Evolutionary conservation across 1,140 invertebrate genomes (phyloP).

Genomic region (Procambarus clarkii): DNA sequence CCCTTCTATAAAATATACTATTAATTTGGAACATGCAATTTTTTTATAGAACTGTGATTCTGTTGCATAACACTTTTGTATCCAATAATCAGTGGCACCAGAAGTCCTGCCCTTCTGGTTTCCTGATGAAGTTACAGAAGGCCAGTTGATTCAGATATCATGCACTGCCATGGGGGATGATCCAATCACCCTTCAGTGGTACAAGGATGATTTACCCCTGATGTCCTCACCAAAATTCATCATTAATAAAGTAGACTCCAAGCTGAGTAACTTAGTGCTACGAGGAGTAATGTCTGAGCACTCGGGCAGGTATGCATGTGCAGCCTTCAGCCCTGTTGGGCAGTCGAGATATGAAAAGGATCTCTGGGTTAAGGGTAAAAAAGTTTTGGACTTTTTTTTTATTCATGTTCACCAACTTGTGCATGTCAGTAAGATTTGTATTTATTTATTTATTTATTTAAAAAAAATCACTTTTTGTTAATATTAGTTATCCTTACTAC

Average conservation of each 20-base stretch:
- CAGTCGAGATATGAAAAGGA: conserved; percentile 59
- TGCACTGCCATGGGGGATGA: conserved; percentile 65
- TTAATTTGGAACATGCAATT: too few relatives aligned
- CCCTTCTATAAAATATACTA: too few relatives aligned
- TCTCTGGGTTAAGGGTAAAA: conserved; percentile 72
- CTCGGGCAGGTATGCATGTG: conserved; percentile 76
- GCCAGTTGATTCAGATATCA: conserved; percentile 67
- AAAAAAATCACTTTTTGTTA: too few relatives aligned
- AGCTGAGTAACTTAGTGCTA: conserved; percentile 56
- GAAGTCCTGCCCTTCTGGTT: conserved; percentile 62
- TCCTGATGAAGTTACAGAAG: conserved; percentile 62
- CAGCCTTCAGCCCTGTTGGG: conserved; percentile 76
- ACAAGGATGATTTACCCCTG: conserved; percentile 62
- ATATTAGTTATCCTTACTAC: too few relatives aligned
- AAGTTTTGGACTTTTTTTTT: not conserved
- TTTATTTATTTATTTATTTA: conserved; percentile 27
- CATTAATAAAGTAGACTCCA: conserved; percentile 64
- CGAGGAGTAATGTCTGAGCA: conserved; percentile 68
- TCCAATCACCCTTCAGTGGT: conserved; percentile 81
- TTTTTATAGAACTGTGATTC: too few relatives aligned
- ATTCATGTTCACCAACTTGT: not conserved
- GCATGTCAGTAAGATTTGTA: not conserved
- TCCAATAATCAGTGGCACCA: conserved; percentile 45
- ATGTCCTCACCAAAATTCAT: conserved; percentile 60
- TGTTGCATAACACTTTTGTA: not conserved